A percentile compares a stretch with the other conserved stretches of the same genome.
Evolutionary conservation across 2,797 vertebrate species (phyloP).

Genomic region (Typhlichthys subterraneus): DNA sequence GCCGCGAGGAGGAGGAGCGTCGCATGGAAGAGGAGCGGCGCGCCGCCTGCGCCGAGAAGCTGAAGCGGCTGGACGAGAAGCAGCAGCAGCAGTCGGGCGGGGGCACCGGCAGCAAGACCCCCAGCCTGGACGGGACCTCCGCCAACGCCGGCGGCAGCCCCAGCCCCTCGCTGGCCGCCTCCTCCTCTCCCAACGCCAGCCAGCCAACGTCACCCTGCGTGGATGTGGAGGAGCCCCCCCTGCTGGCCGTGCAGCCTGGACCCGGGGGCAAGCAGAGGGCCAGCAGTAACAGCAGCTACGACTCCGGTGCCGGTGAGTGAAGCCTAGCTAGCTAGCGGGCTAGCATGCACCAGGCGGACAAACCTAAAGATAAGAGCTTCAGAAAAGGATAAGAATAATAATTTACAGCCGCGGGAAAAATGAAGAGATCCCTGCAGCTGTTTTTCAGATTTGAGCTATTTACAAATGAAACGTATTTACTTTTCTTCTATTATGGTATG

Average conservation of each 20-base stretch:
- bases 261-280: conserved; percentile 75
- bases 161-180: conserved; percentile 69
- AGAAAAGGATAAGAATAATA: too few relatives aligned
- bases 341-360: too few relatives aligned
- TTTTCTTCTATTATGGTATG: too few relatives aligned
- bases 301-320: conserved; percentile 80
- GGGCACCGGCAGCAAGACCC: conserved; percentile 64
- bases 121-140: conserved; percentile 74
- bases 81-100: conserved; percentile 75
- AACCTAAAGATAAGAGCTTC: too few relatives aligned
- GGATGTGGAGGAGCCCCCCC: conserved; percentile 74
- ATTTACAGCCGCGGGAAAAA: too few relatives aligned
- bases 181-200: conserved; percentile 77
- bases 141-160: conserved; percentile 68
- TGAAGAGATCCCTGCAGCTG: too few relatives aligned
- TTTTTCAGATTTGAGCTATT: too few relatives aligned
- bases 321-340: too few relatives aligned
- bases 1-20: conserved; percentile 90
- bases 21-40: conserved; percentile 92
- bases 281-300: conserved; percentile 85
- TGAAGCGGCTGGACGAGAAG: conserved; percentile 92
- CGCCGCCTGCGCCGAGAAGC: conserved; percentile 91
- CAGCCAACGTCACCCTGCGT: conserved; percentile 81
- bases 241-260: conserved; percentile 52
- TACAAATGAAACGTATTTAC: too few relatives aligned